phyloP scores from a whole-genome alignment of 2,888 invertebrate species.

The Lacanobia oleracea region DNA sequence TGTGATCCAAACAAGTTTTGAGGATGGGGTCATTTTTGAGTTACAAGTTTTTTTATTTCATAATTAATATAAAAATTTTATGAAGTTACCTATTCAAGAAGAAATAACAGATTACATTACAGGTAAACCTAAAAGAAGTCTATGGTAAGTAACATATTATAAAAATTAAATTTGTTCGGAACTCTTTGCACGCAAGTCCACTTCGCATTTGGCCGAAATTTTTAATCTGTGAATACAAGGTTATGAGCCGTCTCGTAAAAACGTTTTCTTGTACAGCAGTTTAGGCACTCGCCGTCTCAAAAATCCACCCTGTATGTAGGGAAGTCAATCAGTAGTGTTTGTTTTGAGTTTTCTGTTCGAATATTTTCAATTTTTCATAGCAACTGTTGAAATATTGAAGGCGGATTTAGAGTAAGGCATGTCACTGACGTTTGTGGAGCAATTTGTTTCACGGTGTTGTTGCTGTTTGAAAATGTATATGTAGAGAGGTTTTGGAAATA shows the following conservation, averaged over 20 bases:
- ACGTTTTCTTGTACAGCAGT: not conserved
- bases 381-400: constrained; percentile 30
- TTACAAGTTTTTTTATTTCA: too few species aligned
- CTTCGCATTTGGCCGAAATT: too few species aligned
- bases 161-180: too few species aligned
- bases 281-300: not conserved
- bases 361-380: constrained; percentile 43
- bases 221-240: too few species aligned
- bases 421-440: constrained; percentile 37
- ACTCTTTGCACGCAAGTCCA: too few species aligned
- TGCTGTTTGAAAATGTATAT: not conserved
- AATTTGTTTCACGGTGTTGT: constrained; percentile 30
- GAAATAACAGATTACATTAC: too few species aligned
- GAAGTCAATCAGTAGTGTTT: constrained; percentile 45
- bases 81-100: too few species aligned
- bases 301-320: not conserved
- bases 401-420: constrained; percentile 31
- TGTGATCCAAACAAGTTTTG: too few species aligned
- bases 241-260: not conserved
- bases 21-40: too few species aligned
- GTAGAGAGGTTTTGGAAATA: not conserved
- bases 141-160: too few species aligned
- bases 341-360: constrained; percentile 21
- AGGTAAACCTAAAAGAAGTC: too few species aligned
- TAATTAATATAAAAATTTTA: too few species aligned